Evolutionary conservation across 1,140 invertebrate genomes (phyloP), one percentile per base, ranked within the genome.

Genomic region (Akabosia matsudoensis): DNA sequence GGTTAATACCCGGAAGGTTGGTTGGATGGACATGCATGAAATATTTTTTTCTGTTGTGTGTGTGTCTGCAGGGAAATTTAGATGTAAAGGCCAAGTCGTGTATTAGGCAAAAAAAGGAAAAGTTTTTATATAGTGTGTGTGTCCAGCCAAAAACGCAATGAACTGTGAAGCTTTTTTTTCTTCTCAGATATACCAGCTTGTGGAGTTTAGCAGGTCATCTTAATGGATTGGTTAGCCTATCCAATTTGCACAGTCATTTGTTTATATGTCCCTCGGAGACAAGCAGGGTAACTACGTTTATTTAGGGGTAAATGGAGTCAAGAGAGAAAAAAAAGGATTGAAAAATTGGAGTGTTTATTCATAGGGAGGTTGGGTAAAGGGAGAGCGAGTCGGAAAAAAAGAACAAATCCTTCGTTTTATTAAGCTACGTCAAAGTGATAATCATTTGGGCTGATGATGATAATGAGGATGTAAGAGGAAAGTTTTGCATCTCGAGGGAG

Each of bases 221-320:
- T 67, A 67, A 67, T 67, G 61, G 61, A 67, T 67, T 67, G 61
- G 61, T 31, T 67, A 67, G 61, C 61, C 61, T 67, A 30, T 67
- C 61, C 61, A 67, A 67, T 67, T 67, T 67, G 61, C 61, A 67
- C 61, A 67, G 61, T 67, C 61, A 67, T 67, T 67, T 67, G 61
- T 67, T 67, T 67, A 67, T 67, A 67, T n/a, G 61, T 67, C 61
- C 61, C 61, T 30, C 10, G 31, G 61, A 28, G 61, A 67, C 4
- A 10, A 61, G 54, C 24, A 14, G 54, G n/a, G n/a, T n/a, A n/a
- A n/a, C n/a, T n/a, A n/a, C n/a, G n/a, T n/a, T n/a, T n/a, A n/a
- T n/a, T n/a, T 45, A 45, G 37, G 7, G 37, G 37, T 56, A 22
- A 22, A 7, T 56, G 54, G 54, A 22, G 10, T 16, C 4, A 22